Evolutionary conservation across 2,888 invertebrate genomes (phyloP), one percentile per base, ranked within the genome.

Genomic region (Mimachlamys varia): DNA sequence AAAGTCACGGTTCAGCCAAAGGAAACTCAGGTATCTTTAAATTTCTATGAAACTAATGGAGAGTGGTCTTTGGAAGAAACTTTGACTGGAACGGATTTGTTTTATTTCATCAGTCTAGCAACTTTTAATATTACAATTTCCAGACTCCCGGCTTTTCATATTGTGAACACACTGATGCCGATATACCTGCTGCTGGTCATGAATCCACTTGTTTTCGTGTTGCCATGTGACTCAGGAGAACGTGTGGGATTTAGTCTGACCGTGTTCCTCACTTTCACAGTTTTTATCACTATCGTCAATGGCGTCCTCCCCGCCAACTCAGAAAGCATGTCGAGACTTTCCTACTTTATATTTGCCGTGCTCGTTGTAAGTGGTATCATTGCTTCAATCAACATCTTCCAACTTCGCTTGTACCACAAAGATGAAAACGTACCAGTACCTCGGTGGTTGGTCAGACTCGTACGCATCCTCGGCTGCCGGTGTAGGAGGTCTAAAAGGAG

Each of bases 161-260:
- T 76, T 33, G 76, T 76, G 13, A 76, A 76, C 76, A 76, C 76
- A 76, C 27, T 76, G 76, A 76, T 76, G 33, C 76, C 76, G 33
- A 76, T 76, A 7, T 76, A 76, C 33, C 33, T 76, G 76, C 27
- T 76, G 27, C 33, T 76, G 12, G 10, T 76, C 27, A 76, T 76
- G 27, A 27, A 76, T 33, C 76, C 76, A 4, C 76, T 76, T 27
- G 76, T 76, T 12, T 76, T 76, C 27, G 27, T 76, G 76, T 17
- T 76, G 33, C 76, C 76, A 33, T 27, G 76, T 27, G 76, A 76
- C 76, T 76, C 76, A 12, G 76, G 76, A 33, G 76, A 76, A 76
- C 76, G 76, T 0, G 76, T 76, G 10, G 76, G 76, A 12, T 76
- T 76, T 27, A 76, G 76, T 76, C 7, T 76, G 76, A 76, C 76